phyloP scores from a whole-genome alignment of 1,140 invertebrate genomes.

The Temnothorax nylanderi region DNA sequence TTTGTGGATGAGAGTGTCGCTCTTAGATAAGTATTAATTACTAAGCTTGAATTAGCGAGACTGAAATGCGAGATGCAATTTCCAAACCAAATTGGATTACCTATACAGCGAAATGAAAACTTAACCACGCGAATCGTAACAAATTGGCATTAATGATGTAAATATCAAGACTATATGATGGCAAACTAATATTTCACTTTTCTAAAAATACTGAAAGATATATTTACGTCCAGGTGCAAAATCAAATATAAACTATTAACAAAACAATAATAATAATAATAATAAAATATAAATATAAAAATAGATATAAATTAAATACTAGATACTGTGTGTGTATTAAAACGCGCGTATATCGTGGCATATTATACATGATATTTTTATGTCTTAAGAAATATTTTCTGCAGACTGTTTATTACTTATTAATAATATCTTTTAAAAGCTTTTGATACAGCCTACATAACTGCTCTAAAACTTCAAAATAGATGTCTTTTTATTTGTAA shows the following conservation, averaged over 20 bases:
- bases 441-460: not conserved
- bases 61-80: not conserved
- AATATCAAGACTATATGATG: not conserved
- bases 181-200: not conserved
- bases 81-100: conserved; percentile 15
- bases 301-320: not conserved
- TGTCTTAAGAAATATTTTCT: not conserved
- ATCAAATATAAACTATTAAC: not conserved
- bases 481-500: not conserved
- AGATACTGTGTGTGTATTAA: not conserved
- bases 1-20: not conserved
- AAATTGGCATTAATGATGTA: not conserved
- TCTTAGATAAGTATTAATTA: conserved; percentile 21
- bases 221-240: not conserved
- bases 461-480: not conserved
- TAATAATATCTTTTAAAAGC: not conserved
- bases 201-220: conserved; percentile 17
- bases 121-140: not conserved
- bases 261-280: too few species aligned
- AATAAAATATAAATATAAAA: not conserved
- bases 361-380: not conserved
- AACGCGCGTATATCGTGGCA: not conserved
- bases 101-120: not conserved
- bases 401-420: not conserved
- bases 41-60: not conserved